Evolutionary conservation across 2,888 invertebrate genomes (phyloP).

Genomic region (Drosophila mayaguana): DNA sequence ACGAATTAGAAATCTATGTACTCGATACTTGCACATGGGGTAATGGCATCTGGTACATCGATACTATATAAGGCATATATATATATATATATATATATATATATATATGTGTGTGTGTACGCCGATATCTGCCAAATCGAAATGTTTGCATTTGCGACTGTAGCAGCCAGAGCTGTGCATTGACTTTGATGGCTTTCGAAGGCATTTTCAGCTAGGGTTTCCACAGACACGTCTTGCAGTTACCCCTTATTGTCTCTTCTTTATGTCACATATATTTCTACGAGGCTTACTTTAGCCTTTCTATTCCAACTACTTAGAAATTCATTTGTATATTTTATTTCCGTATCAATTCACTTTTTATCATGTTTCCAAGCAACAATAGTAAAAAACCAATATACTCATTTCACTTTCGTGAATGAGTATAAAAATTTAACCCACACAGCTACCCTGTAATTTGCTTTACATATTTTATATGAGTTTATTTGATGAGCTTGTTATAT

Average conservation of each 20-base stretch:
- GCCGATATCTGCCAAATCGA: not conserved
- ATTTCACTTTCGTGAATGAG: too few species aligned
- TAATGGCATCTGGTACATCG: conserved; percentile 7
- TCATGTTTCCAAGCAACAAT: not conserved
- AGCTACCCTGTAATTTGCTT: not conserved
- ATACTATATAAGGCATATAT: conserved; percentile 5
- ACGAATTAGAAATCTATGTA: conserved; percentile 42
- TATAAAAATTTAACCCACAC: not conserved
- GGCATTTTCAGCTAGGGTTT: not conserved
- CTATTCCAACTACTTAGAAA: too few species aligned
- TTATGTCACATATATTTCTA: too few species aligned
- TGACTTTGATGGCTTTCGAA: not conserved
- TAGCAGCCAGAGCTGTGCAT: not conserved
- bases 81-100: not conserved
- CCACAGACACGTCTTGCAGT: not conserved
- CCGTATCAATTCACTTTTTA: not conserved
- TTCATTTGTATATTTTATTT: too few species aligned
- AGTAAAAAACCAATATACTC: too few species aligned
- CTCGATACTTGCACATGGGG: not conserved
- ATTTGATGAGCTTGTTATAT: not conserved
- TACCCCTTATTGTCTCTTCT: not conserved
- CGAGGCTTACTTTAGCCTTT: too few species aligned
- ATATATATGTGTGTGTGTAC: not conserved
- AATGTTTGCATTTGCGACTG: not conserved
- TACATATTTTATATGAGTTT: not conserved